Evolutionary conservation across 1,140 invertebrate species (phyloP).

Genomic region (Chrysopa pallens): DNA sequence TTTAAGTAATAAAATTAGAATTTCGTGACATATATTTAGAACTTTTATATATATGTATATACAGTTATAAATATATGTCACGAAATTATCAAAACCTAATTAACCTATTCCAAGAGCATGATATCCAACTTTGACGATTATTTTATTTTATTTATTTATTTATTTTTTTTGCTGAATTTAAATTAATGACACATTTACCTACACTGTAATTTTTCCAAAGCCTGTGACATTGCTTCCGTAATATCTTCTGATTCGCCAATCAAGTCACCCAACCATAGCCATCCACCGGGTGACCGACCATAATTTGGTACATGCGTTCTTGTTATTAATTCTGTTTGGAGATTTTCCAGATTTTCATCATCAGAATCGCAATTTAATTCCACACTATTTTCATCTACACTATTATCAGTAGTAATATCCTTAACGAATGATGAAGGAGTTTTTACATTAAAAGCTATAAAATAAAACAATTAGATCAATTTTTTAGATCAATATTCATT

Average conservation of each 20-base stretch:
- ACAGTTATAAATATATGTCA: too few species aligned
- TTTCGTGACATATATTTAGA: too few species aligned
- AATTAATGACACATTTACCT: constrained; percentile 29
- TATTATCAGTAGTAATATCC: constrained; percentile 9
- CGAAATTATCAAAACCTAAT: too few species aligned
- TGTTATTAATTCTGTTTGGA: not conserved
- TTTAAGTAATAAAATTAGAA: too few species aligned
- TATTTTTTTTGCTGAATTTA: too few species aligned
- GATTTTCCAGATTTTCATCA: not conserved
- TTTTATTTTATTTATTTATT: too few species aligned
- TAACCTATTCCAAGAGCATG: too few species aligned
- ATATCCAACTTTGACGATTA: too few species aligned
- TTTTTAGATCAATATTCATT: too few species aligned
- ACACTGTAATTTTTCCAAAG: constrained; percentile 60
- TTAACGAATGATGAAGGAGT: too few species aligned
- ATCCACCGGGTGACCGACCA: constrained; percentile 48
- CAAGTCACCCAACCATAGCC: constrained; percentile 66
- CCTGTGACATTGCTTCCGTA: constrained; percentile 37
- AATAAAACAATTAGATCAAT: not conserved
- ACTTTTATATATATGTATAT: too few species aligned
- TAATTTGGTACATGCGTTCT: constrained; percentile 25
- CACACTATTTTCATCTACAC: constrained; percentile 19
- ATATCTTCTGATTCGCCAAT: constrained; percentile 33
- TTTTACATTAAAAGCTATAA: not conserved
- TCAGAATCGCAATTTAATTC: constrained; percentile 22